These are phyloP conservation scores for Wiebesia pumilae DNA, from an alignment of 1,140 invertebrate genomes.

Conservation along the genomic window DNA sequence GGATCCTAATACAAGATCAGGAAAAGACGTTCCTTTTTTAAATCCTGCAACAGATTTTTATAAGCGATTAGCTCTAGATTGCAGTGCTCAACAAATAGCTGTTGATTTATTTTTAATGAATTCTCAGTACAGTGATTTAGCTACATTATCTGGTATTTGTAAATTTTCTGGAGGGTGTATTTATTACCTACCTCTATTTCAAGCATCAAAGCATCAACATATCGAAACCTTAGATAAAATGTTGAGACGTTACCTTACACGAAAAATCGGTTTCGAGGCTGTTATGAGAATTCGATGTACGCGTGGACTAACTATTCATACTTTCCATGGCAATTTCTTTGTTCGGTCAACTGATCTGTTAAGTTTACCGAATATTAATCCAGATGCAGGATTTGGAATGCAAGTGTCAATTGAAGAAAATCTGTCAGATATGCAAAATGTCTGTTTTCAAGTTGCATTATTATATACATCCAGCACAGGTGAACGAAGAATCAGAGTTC, in stretches of 20 bases:
- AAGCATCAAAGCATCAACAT: conserved; percentile 82
- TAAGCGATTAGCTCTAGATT: conserved; percentile 96
- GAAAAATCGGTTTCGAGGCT: conserved; percentile 99
- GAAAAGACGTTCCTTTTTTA: conserved; percentile 87
- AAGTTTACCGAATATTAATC: conserved; percentile 97
- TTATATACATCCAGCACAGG: conserved; percentile 99
- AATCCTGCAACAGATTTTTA: conserved; percentile 99
- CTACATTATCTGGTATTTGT: conserved; percentile 93
- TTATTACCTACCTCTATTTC: conserved; percentile 94
- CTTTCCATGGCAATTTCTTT: conserved; percentile 99
- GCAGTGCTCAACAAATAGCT: conserved; percentile 95
- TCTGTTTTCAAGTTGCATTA: conserved; percentile 98
- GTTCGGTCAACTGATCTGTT: conserved; percentile 97
- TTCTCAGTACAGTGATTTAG: conserved; percentile 94
- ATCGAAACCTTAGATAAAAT: conserved; percentile 85
- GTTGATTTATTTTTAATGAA: conserved; percentile 97
- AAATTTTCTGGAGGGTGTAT: conserved; percentile 97
- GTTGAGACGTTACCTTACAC: conserved; percentile 91
- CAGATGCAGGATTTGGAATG: conserved; percentile 98
- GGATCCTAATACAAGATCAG: conserved; percentile 88
- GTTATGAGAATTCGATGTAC: conserved; percentile 98
- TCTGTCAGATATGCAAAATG: conserved; percentile 88
- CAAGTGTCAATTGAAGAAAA: conserved; percentile 96
- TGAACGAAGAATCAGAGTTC: conserved; percentile 97
- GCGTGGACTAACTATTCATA: conserved; percentile 93